These are phyloP conservation scores for Phrynocephalus vlangalii DNA, from an alignment of 2,797 vertebrate species.

Conservation along the genomic window DNA sequence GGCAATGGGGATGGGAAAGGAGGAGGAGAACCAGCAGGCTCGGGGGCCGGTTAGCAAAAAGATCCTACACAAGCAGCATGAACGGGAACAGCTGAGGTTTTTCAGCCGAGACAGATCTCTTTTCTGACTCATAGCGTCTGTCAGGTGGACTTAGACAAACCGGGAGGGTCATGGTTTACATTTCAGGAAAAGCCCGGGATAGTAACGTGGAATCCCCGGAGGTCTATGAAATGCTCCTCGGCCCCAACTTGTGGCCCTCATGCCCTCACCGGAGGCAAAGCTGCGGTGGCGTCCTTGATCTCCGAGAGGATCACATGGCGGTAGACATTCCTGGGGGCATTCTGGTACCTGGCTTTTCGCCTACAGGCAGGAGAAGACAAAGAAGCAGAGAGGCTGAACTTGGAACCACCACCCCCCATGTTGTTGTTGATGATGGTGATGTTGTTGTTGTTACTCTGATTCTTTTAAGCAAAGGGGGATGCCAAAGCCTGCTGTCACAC, in stretches of 20 bases:
- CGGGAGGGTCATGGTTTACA: neutral
- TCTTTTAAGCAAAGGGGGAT: too few species aligned
- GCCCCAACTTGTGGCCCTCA: rapidly evolving
- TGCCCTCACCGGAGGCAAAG: constrained; percentile 89
- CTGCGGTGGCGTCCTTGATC: constrained; percentile 91
- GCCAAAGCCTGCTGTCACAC: too few species aligned
- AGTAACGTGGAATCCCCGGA: neutral
- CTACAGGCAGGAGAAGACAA: constrained; percentile 67
- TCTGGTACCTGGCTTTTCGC: constrained; percentile 93
- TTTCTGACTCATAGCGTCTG: too few species aligned
- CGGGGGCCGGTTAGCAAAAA: too few species aligned
- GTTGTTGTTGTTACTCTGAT: too few species aligned
- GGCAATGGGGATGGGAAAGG: neutral
- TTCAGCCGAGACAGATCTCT: neutral
- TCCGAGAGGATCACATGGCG: constrained; percentile 95
- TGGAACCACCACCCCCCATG: neutral
- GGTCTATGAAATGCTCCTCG: too few species aligned
- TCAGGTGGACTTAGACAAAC: neutral
- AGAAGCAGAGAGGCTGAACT: rapidly evolving
- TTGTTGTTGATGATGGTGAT: too few species aligned
- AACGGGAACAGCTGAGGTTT: neutral
- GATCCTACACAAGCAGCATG: neutral
- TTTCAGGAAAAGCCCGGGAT: neutral
- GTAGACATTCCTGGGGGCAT: constrained; percentile 93
- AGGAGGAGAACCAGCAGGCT: too few species aligned